Conservation (phyloP, 2,113 vertebrate species). For the Upupa epops region DNA sequence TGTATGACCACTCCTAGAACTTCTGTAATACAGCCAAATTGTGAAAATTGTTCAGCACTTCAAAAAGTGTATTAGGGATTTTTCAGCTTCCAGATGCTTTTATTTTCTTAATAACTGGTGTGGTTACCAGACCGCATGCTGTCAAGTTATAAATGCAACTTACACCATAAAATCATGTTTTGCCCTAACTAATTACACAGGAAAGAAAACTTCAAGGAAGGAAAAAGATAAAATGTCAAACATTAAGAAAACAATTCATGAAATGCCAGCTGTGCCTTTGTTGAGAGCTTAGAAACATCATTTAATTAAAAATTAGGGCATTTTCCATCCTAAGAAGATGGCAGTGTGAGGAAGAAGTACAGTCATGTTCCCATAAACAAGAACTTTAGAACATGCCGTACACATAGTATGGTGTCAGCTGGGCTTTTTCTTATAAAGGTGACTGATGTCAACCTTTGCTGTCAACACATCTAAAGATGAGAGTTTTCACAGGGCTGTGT, state of each 20-base stretch:
- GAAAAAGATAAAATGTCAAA: background rate
- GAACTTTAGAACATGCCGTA: background rate
- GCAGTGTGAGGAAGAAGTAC: rapidly evolving
- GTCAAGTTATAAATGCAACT: background rate
- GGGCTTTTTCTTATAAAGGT: background rate
- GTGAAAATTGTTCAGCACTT: background rate
- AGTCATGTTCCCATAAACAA: background rate
- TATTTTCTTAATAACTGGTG: background rate
- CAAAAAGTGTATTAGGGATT: background rate
- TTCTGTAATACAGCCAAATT: background rate
- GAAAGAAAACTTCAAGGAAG: background rate
- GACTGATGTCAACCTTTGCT: background rate
- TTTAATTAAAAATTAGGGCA: background rate
- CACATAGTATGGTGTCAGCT: background rate
- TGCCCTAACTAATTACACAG: background rate
- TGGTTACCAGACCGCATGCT: background rate
- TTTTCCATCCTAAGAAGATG: background rate
- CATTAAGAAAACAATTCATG: background rate
- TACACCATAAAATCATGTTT: background rate
- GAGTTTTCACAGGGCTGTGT: background rate
- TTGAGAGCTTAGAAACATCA: background rate
- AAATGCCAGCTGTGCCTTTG: background rate
- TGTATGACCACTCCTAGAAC: background rate
- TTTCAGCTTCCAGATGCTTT: background rate
- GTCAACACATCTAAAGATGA: rapidly evolving